Conservation (phyloP, 2,888 invertebrate genomes). For the Deilephila elpenor region DNA sequence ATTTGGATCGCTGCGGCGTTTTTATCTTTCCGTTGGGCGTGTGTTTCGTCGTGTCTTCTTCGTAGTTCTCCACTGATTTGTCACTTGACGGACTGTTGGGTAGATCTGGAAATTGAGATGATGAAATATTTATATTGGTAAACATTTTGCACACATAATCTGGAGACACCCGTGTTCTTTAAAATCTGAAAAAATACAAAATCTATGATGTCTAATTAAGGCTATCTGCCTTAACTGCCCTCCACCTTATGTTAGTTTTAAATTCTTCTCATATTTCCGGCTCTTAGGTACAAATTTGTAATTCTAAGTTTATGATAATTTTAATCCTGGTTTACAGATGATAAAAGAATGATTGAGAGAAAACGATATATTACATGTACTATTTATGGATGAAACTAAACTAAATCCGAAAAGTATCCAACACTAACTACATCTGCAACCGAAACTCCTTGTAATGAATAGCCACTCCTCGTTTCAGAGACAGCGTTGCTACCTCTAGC, state of each 20-base stretch:
- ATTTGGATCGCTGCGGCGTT: slow-evolving; percentile 54
- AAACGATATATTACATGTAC: too few species aligned
- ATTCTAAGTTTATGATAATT: too few species aligned
- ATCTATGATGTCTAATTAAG: too few species aligned
- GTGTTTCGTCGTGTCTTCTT: slow-evolving; percentile 54
- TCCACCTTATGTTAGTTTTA: background rate
- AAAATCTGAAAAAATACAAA: too few species aligned
- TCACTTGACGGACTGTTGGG: slow-evolving; percentile 80
- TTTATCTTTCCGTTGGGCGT: slow-evolving; percentile 67
- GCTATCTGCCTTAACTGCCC: too few species aligned
- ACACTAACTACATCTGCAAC: background rate
- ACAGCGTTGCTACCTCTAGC: background rate
- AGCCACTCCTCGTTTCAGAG: background rate
- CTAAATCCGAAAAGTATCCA: too few species aligned
- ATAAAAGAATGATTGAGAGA: too few species aligned
- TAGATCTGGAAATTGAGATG: slow-evolving; percentile 55
- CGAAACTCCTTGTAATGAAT: background rate
- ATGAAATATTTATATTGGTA: background rate
- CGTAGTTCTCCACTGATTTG: slow-evolving; percentile 80
- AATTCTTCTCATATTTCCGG: too few species aligned
- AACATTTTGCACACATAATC: background rate
- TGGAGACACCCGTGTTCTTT: background rate
- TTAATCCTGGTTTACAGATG: too few species aligned
- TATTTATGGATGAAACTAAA: too few species aligned
- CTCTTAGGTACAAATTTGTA: too few species aligned